Evolutionary conservation across 2,797 vertebrate genomes (phyloP), one percentile per base, ranked within the genome.

Genomic region (Amniataba percoides): DNA sequence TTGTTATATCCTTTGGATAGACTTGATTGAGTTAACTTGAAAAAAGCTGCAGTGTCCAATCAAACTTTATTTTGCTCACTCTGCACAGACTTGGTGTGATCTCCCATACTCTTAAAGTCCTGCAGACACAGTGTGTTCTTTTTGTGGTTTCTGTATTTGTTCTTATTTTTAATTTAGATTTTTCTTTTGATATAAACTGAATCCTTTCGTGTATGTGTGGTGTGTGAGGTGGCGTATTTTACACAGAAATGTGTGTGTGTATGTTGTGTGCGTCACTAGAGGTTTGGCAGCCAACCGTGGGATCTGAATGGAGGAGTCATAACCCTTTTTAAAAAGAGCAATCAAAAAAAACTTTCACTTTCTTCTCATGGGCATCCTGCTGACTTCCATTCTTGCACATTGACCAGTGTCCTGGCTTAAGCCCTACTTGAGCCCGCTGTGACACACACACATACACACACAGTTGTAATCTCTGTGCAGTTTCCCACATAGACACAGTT

Each of bases 231-330:
- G 78, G 83, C 16, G 12, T 55, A n/a, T 85, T 90, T 82, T 83
- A 80, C 67, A 77, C 78, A 64, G 52, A 85, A 80, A 71, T 78
- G 77, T 76, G 77, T 84, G 56, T 61, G 4, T 82, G 68, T 71
- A 52, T 69, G 71, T 87, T 58, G 65, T 87, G 91, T 94, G 94
- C 94, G 94, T 96, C 94, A 95, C 84, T 90, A 43, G 91, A 89
- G 94, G 94, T 95, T 95, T 95, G 94, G 94, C 93, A 88, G 77
- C 68, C 72, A 66, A 74, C 57, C 43, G 73, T 88, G 82, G 82
- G 87, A 87, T 89, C 86, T 87, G 80, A 90, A 73, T 66, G 77
- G 71, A 45, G 53, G 65, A 91, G 92, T 93, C 88, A 87, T 86
- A 92, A 89, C 82, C 86, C 82, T 82, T 74, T 90, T 89, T 89